Percentiles rank a stretch among this genome's conserved stretches.
Conservation (phyloP, 2,888 invertebrate genomes). For the Augochlorella aurata region DNA sequence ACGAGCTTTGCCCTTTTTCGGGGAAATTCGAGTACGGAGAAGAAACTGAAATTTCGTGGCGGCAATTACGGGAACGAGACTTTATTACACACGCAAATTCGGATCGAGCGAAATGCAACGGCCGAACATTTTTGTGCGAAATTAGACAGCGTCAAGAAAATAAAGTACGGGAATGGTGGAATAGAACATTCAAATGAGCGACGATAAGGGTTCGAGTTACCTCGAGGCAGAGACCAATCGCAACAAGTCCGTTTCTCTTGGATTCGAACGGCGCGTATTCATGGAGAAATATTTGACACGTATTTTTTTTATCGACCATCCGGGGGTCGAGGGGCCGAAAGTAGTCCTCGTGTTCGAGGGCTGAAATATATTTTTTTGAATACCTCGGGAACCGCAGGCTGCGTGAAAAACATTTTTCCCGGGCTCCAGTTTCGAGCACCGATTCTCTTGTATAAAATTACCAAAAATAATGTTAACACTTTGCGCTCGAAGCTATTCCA, state of each 20-base stretch:
- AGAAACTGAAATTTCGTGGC: not conserved
- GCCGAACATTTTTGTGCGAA: not conserved
- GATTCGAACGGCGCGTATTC: not conserved
- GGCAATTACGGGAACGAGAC: not conserved
- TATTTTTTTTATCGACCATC: slow-evolving; percentile 3
- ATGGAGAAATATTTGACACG: not conserved
- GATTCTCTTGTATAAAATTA: not conserved
- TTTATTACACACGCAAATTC: not conserved
- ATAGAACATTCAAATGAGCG: not conserved
- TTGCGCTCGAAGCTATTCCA: too few species aligned
- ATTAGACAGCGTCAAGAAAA: not conserved
- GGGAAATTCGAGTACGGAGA: too few species aligned
- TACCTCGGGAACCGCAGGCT: not conserved
- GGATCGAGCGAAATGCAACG: not conserved
- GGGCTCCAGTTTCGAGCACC: not conserved
- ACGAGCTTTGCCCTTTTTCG: not conserved
- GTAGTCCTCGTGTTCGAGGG: not conserved
- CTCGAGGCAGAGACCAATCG: not conserved
- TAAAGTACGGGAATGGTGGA: not conserved
- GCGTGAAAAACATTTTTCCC: not conserved
- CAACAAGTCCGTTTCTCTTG: not conserved
- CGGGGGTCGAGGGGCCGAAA: not conserved
- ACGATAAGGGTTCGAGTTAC: not conserved
- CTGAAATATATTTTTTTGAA: not conserved
- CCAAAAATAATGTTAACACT: not conserved